Conservation (phyloP, 1,140 invertebrate species). For the Tetranychus cinnabarinus region DNA sequence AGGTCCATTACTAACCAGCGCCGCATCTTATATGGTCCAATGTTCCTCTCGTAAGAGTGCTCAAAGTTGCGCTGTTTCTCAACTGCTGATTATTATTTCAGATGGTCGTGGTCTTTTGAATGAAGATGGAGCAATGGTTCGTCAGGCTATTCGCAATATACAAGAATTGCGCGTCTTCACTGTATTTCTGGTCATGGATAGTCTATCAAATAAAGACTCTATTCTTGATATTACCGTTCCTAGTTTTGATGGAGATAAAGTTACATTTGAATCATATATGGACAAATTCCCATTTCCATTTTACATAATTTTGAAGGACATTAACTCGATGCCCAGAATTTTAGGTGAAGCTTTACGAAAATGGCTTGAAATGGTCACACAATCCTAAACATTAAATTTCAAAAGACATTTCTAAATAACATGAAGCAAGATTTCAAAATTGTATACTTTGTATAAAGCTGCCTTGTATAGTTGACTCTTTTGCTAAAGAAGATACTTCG, state of each 20-base stretch:
- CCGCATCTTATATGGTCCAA: constrained; percentile 21
- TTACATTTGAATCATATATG: constrained; percentile 33
- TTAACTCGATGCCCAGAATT: constrained; percentile 58
- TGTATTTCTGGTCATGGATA: constrained; percentile 87
- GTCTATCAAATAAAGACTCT: constrained; percentile 66
- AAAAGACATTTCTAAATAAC: too few relatives aligned
- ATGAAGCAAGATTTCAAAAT: too few relatives aligned
- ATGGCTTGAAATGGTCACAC: constrained; percentile 87
- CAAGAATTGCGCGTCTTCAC: constrained; percentile 60
- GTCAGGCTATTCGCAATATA: constrained; percentile 49
- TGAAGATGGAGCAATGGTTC: constrained; percentile 55
- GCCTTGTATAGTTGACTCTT: too few relatives aligned
- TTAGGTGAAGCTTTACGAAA: constrained; percentile 85
- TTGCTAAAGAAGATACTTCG: too few relatives aligned
- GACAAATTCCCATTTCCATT: constrained; percentile 96
- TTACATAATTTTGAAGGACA: constrained; percentile 75
- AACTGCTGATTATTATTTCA: constrained; percentile 71
- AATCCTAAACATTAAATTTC: background rate
- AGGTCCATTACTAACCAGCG: constrained; percentile 48
- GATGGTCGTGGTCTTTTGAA: constrained; percentile 79
- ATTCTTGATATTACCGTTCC: constrained; percentile 68
- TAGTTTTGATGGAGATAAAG: constrained; percentile 30
- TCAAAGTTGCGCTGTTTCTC: constrained; percentile 37
- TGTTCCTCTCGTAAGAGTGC: background rate
- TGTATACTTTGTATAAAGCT: too few relatives aligned